Base-by-base conservation (phyloP, 1,140 invertebrate genomes). In the Drosophila tropicalis region DNA sequence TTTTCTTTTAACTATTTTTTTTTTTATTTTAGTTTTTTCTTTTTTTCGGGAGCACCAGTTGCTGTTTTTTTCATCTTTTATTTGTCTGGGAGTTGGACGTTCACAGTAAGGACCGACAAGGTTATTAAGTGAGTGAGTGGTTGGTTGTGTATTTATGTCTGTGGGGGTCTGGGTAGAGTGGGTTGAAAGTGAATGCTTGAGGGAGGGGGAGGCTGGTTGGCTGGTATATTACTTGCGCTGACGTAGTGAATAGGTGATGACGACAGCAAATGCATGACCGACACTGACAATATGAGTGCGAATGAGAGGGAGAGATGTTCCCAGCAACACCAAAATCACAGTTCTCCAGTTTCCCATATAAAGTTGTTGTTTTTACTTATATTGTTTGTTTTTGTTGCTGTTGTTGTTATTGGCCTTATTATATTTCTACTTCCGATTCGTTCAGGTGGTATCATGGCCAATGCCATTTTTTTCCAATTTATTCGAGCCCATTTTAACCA, bases 401-500 rank as follows among this genome's bases (percentile, higher is more conserved):
- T 47, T 51, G 62, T 51, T 51, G 44, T 51, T 51, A 22, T 51
- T 51, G 44, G 44, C 17, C 12, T 51, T 22, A 12, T 51, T 3
- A 19, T 17, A 47, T 62, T 10, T n/a, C 13, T 57, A 36, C n/a
- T 51, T n/a, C 15, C 34, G 6, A 29, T 71, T 54, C 67, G 60
- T 85, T 92, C 81, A 92, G 70, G 85, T 90, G 62, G 85, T 90
- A 62, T 92, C 91, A 62, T 84, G 91, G 61, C 92, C 86, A 22
- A 92, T 84, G 19, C 96, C 96, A 93, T 96, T 97, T 90, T 97
- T 97, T 92, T 98, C 97, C 76, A 98, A 93, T 92, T 98, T 98
- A 91, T 98, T 98, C 58, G 96, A 96, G 93, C 98, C 98, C 65
- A 96, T 97, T 94, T 99, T 99, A 0, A 99, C 97, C 92, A 97